Conservation (phyloP, 2,888 invertebrate genomes). For the Lycophotia porphyrea region DNA sequence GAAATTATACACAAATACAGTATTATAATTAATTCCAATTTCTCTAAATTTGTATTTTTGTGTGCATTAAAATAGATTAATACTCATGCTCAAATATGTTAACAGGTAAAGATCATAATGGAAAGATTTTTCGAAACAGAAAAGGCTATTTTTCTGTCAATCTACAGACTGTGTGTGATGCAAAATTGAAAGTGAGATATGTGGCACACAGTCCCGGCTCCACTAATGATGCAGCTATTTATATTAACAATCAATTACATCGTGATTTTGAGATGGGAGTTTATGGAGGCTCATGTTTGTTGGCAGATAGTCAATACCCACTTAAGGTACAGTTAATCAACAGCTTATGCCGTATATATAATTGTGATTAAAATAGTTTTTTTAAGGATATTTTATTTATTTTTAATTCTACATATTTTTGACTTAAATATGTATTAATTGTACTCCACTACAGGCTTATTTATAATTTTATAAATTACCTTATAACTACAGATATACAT, state of each 20-base stretch:
- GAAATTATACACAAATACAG: neutral
- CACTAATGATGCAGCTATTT: constrained; percentile 18
- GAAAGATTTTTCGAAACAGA: constrained; percentile 35
- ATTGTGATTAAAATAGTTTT: neutral
- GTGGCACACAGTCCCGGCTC: constrained; percentile 26
- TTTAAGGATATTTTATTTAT: neutral
- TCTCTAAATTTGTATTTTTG: neutral
- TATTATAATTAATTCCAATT: neutral
- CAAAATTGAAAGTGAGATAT: constrained; percentile 22
- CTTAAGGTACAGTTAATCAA: constrained; percentile 8
- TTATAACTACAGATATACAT: neutral
- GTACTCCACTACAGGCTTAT: neutral
- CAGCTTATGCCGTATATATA: neutral
- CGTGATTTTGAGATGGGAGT: constrained; percentile 26
- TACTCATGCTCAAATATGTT: neutral
- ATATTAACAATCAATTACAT: constrained; percentile 24
- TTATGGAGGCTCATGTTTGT: constrained; percentile 31
- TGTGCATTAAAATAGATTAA: neutral
- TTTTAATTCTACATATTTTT: neutral
- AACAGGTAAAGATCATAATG: constrained; percentile 28
- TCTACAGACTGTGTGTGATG: constrained; percentile 33
- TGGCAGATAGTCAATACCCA: constrained; percentile 26
- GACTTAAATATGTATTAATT: neutral
- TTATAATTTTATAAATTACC: neutral
- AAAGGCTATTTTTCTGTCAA: constrained; percentile 42